Base-by-base conservation (phyloP, 2,113 vertebrate genomes). In the Scophthalmus maximus region DNA sequence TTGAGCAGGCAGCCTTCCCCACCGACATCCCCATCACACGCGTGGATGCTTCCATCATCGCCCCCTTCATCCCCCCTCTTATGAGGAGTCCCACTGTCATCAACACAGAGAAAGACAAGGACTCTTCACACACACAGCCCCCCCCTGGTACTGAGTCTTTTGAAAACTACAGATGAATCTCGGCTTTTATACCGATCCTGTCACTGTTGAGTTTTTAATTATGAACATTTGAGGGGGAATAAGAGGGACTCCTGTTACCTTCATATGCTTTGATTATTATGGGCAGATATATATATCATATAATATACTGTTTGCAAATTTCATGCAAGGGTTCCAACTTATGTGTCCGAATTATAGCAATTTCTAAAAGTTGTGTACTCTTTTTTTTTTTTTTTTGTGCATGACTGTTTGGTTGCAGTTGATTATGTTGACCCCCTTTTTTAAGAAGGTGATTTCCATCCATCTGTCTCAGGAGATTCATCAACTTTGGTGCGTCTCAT, bases 51-150 rank as follows among this genome's bases (percentile, higher is more conserved):
- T 98, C 97, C 63, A 97, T 99, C 76, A 94, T 99, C 29, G 96
- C 97, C 50, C 98, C 97, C 36, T 99, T 99, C 88, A 95, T 97
- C 73, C 96, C 98, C 27, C 96, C 97, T 1, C 93, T 99, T 76
- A 97, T 98, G 96, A 95, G 96, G 88, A 94, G 95, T 85, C 53
- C 91, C 0, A 73, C 94, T 61, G 95, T 97, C 47, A 93, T 99
- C 81, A 99, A 99, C 89, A 98, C 97, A 0, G 98, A 99, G 89
- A 98, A 96, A 87, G 95, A 98, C 88, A 99, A 99, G 88, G 92
- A 91, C 70, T 73, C 86, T 49, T 74, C 92, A 32, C 84, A 89
- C 26, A 38, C 59, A 7, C 57, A 52, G 46, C 71, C 55, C 30
- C 82, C 82, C 4, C 55, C 79, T 38, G 90, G 91, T 92, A 84